Evolutionary conservation across 2,113 vertebrate species (phyloP).

Genomic region (Psilopsiagon aurifrons): DNA sequence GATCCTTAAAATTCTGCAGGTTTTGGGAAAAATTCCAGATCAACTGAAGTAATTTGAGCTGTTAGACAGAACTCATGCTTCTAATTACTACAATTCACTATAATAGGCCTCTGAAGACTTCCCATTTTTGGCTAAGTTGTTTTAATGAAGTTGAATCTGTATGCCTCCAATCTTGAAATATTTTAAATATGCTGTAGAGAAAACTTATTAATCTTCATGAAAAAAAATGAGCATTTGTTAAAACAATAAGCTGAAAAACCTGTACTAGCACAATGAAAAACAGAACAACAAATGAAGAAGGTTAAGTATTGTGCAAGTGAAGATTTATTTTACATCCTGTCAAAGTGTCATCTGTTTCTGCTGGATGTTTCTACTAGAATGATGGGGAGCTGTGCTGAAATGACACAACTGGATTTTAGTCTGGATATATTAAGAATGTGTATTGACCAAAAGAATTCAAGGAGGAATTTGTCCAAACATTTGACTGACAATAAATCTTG

Average conservation of each 20-base stretch:
- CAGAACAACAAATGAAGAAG: background rate
- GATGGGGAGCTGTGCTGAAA: background rate
- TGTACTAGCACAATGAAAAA: background rate
- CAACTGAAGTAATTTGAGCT: slow-evolving; percentile 31
- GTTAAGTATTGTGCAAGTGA: background rate
- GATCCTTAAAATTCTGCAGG: slow-evolving; percentile 1
- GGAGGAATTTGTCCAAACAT: background rate
- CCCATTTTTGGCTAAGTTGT: slow-evolving; percentile 28
- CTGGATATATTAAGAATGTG: background rate
- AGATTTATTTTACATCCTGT: background rate
- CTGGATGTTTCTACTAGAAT: background rate
- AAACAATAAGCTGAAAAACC: background rate
- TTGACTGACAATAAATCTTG: background rate
- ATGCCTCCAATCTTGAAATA: slow-evolving; percentile 9
- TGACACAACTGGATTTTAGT: background rate
- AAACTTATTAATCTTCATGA: background rate
- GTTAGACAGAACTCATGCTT: slow-evolving; percentile 44
- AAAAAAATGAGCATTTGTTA: background rate
- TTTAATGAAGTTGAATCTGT: slow-evolving; percentile 56
- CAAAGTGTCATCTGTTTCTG: background rate
- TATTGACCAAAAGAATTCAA: background rate
- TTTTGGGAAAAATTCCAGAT: slow-evolving; percentile 39
- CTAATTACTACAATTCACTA: slow-evolving; percentile 34
- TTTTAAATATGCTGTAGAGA: slow-evolving; percentile 5
- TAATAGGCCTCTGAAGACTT: slow-evolving; percentile 53